Conservation (phyloP, 2,888 invertebrate species). For the Metalampra italica region DNA sequence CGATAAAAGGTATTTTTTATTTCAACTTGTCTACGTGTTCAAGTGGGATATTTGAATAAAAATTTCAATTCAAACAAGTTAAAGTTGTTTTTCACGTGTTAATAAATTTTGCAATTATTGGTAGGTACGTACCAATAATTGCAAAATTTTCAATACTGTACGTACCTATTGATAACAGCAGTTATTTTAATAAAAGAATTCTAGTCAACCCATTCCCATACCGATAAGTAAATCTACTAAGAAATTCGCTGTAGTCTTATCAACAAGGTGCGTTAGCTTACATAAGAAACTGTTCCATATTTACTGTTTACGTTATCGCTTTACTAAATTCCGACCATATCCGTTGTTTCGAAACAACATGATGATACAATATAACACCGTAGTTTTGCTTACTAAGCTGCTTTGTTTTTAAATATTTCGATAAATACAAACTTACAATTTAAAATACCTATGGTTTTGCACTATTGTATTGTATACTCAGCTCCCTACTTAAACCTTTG, state of each 20-base stretch:
- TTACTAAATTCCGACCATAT: slow-evolving; percentile 19
- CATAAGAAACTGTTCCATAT: slow-evolving; percentile 14
- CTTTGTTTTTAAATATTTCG: background rate
- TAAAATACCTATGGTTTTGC: background rate
- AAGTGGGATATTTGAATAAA: too few species aligned
- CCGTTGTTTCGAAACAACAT: slow-evolving; percentile 20
- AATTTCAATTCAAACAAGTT: background rate
- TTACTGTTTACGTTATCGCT: slow-evolving; percentile 22
- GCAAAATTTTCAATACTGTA: background rate
- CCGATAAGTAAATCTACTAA: too few species aligned
- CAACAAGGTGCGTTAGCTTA: slow-evolving; percentile 9
- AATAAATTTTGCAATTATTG: too few species aligned
- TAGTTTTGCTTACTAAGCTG: too few species aligned
- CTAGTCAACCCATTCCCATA: too few species aligned
- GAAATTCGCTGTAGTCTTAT: slow-evolving; percentile 4
- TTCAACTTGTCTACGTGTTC: slow-evolving; percentile 37
- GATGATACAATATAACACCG: slow-evolving; percentile 1
- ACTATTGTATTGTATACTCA: background rate
- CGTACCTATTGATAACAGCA: background rate
- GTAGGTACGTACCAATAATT: too few species aligned
- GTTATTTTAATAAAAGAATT: background rate
- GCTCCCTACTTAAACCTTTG: slow-evolving; percentile 33
- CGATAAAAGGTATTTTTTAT: slow-evolving; percentile 39
- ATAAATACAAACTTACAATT: too few species aligned
- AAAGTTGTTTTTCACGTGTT: background rate